Evolutionary conservation across 2,888 invertebrate genomes (phyloP).

Genomic region (Rhingia rostrata): DNA sequence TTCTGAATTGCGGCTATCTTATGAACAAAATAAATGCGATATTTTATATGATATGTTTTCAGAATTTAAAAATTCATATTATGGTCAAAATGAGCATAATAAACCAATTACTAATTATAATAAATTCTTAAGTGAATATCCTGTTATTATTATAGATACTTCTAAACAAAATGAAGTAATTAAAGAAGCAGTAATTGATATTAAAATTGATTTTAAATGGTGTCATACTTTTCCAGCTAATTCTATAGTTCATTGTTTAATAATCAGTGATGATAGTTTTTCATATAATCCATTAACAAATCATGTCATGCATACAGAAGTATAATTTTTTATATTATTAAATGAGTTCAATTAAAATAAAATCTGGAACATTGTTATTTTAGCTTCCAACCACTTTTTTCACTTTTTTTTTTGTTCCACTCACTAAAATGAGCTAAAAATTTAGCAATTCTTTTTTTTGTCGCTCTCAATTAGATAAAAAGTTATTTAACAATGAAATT

Average conservation of each 20-base stretch:
- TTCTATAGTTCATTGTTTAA: constrained; percentile 49
- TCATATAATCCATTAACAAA: constrained; percentile 61
- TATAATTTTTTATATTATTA: constrained; percentile 26
- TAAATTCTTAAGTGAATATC: constrained; percentile 50
- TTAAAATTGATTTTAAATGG: constrained; percentile 51
- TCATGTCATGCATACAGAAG: constrained; percentile 40
- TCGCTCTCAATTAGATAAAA: no score
- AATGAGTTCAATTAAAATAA: constrained; percentile 15
- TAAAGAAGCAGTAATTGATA: constrained; percentile 47
- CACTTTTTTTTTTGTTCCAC: no score
- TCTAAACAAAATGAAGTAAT: constrained; percentile 76
- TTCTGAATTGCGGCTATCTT: constrained; percentile 33
- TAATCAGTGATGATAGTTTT: constrained; percentile 57
- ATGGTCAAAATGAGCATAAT: constrained; percentile 31
- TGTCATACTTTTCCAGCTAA: constrained; percentile 30
- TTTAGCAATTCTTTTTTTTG: no score
- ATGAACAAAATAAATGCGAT: constrained; percentile 40
- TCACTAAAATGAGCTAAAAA: no score
- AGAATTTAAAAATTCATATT: constrained; percentile 43
- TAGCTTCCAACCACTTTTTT: no score
- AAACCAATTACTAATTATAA: constrained; percentile 25
- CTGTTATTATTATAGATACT: constrained; percentile 76
- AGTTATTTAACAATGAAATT: no score
- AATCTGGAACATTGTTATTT: no score
- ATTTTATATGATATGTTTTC: constrained; percentile 42